A percentile compares a stretch with the other conserved stretches of the same genome.
Evolutionary conservation across 1,140 invertebrate species (phyloP).

Genomic region (Varroa destructor): DNA sequence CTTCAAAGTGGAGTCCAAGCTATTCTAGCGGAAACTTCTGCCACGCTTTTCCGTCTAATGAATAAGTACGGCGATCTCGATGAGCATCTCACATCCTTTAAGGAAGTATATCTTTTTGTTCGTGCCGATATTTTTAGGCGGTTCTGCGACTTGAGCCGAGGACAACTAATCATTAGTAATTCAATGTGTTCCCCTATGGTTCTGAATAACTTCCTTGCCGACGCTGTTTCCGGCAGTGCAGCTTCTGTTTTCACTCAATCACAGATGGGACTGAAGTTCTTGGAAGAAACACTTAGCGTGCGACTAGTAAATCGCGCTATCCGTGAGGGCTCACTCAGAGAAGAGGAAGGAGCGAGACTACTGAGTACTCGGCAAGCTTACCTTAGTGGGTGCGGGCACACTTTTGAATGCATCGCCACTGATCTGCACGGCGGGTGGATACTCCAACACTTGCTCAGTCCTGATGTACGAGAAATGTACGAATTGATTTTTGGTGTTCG

Average conservation of each 20-base stretch:
- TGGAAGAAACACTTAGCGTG: neutral
- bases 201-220: constrained; percentile 16
- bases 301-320: neutral
- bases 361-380: neutral
- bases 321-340: neutral
- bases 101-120: constrained; percentile 12
- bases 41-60: constrained; percentile 12
- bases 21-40: neutral
- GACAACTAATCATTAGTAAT: constrained; percentile 6
- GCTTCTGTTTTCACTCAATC: constrained; percentile 14
- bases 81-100: constrained; percentile 9
- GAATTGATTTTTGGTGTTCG: constrained; percentile 19
- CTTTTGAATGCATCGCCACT: constrained; percentile 11
- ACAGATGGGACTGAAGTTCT: constrained; percentile 14
- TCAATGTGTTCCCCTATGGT: constrained; percentile 25
- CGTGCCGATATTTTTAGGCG: constrained; percentile 14
- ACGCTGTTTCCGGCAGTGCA: constrained; percentile 12
- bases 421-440: constrained; percentile 16
- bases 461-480: constrained; percentile 23
- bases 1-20: constrained; percentile 3
- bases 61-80: constrained; percentile 8
- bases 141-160: constrained; percentile 22
- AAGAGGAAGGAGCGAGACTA: neutral
- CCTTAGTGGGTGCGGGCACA: neutral
- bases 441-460: constrained; percentile 7